These are phyloP conservation scores for Epistrophe grossulariae DNA, from an alignment of 2,888 invertebrate genomes.

Conservation along the genomic window DNA sequence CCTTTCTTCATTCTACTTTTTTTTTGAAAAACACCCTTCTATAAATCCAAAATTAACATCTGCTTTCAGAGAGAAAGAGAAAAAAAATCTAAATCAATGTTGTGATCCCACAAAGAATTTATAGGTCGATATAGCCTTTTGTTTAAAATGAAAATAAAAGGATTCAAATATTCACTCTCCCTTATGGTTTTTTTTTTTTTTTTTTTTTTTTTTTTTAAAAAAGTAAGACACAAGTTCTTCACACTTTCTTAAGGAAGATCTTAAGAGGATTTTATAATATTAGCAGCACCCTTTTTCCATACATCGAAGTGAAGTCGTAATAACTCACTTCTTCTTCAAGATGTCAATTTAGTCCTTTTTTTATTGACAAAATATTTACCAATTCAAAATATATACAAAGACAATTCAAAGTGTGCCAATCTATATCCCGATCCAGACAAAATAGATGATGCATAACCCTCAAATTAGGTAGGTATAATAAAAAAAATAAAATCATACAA, in stretches of 20 bases:
- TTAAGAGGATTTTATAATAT: conserved; percentile 57
- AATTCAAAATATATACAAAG: conserved; percentile 60
- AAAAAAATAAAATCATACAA: conserved; percentile 40
- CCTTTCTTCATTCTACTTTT: conserved; percentile 1
- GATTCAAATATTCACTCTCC: conserved; percentile 44
- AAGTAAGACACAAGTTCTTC: conserved; percentile 60
- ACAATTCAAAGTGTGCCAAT: conserved; percentile 63
- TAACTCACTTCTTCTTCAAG: conserved; percentile 34
- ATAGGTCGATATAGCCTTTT: neutral
- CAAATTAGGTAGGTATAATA: conserved; percentile 72
- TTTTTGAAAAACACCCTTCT: conserved; percentile 37
- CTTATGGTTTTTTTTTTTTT: neutral
- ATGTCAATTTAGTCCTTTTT: conserved; percentile 45
- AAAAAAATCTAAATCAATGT: conserved; percentile 64
- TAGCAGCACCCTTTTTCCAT: conserved; percentile 39
- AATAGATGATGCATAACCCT: conserved; percentile 43
- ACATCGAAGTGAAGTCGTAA: neutral
- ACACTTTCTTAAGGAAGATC: conserved; percentile 63
- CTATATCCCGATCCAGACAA: conserved; percentile 11
- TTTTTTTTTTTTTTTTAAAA: neutral
- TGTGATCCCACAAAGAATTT: conserved; percentile 40
- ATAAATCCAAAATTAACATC: conserved; percentile 48
- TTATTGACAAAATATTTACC: conserved; percentile 76
- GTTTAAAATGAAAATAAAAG: conserved; percentile 48
- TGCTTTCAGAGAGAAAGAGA: conserved; percentile 40